Evolutionary conservation across 2,797 vertebrate genomes (phyloP).

Genomic region (Mionectes olivaceus): DNA sequence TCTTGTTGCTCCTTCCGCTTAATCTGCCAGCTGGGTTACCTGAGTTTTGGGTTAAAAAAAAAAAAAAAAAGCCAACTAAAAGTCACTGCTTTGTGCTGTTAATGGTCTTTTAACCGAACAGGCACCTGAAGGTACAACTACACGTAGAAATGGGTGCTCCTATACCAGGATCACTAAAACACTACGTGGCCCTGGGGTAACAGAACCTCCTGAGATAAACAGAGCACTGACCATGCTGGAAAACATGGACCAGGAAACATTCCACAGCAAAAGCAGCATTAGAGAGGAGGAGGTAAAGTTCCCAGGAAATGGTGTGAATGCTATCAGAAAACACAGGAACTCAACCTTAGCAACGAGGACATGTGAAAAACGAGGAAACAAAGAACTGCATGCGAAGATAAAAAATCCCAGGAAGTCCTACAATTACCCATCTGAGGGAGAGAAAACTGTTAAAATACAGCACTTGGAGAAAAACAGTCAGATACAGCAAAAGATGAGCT

Average conservation of each 20-base stretch:
- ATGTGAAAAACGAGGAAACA: neutral
- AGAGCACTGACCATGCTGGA: neutral
- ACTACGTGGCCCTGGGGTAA: rapidly evolving
- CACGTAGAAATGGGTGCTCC: neutral
- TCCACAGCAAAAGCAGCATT: neutral
- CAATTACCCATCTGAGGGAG: neutral
- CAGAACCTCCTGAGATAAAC: neutral
- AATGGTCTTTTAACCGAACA: neutral
- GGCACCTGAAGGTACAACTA: neutral
- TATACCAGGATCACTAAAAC: neutral
- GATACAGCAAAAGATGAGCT: neutral
- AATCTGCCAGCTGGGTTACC: neutral
- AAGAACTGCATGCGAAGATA: rapidly evolving
- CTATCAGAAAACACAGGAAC: slow-evolving; percentile 10
- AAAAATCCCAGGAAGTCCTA: neutral
- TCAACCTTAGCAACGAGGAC: neutral
- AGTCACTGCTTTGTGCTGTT: neutral
- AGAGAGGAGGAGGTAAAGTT: neutral
- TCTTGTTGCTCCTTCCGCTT: rapidly evolving
- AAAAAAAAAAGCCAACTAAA: neutral
- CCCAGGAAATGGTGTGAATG: neutral
- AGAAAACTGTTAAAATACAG: neutral
- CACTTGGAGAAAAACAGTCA: neutral
- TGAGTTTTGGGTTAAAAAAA: neutral
- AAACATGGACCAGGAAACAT: neutral